Percentiles rank a stretch among this genome's conserved stretches.
These are phyloP conservation scores for Drosophila nigricruria DNA, from an alignment of 2,888 invertebrate genomes.

Conservation along the genomic window DNA sequence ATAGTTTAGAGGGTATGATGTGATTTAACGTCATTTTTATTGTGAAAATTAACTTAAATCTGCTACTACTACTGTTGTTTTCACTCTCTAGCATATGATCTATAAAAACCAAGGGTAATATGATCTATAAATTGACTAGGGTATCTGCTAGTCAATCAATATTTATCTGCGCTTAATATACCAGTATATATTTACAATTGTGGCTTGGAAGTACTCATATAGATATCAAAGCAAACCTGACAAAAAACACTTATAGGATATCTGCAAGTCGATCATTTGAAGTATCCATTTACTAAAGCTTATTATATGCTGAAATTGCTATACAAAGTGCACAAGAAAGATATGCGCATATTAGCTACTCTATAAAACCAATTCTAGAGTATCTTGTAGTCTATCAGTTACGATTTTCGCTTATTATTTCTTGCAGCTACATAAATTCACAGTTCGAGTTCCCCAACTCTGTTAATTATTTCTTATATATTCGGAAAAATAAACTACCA, in stretches of 20 bases:
- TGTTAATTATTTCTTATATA: too few relatives aligned
- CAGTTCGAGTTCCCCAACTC: too few relatives aligned
- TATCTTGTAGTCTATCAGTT: neutral
- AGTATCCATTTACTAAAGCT: too few relatives aligned
- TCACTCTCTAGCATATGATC: too few relatives aligned
- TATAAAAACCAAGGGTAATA: too few relatives aligned
- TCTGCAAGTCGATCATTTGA: slow-evolving; percentile 7
- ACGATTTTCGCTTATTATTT: neutral
- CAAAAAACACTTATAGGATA: slow-evolving; percentile 6
- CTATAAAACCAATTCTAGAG: neutral
- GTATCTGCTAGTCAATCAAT: neutral
- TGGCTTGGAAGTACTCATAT: neutral
- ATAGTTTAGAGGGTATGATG: neutral
- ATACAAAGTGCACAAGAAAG: neutral
- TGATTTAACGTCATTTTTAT: neutral
- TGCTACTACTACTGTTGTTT: neutral
- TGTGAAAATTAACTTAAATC: neutral
- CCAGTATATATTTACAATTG: neutral
- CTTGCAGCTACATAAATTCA: neutral
- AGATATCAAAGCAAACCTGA: neutral
- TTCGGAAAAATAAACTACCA: too few relatives aligned
- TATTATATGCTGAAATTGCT: neutral
- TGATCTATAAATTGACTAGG: too few relatives aligned
- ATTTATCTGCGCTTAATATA: neutral
- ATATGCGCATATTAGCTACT: neutral